Base-by-base conservation (phyloP, 2,797 vertebrate species). In the Taeniopygia guttata region DNA sequence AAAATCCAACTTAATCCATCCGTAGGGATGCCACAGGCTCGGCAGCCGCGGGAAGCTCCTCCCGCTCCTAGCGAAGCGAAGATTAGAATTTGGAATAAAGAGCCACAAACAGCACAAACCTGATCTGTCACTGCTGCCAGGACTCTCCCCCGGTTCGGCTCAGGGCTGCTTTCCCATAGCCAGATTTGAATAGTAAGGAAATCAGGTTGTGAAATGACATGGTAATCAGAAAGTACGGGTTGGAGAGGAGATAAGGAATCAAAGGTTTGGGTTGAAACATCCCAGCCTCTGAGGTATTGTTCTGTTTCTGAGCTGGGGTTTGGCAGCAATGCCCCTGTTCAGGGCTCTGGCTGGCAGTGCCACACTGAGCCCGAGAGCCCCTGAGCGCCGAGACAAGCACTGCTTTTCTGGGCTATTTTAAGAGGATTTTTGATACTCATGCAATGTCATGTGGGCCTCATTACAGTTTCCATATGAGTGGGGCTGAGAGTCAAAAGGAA, bases 1-100 rank as follows among this genome's bases (percentile, higher is more conserved):
- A 3, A 42, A 13, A 3, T 1, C 29, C 16, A 0, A 3, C 13
- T 38, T 3, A 9, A 9, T 9, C 51, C 30, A 0, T 5, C 11
- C 11, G 0, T 2, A 5, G 49, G 64, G 83, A 5, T 52, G 79
- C 1, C 3, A 13, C 13, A 3, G 78, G 51, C 83, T 29, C 49
- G 0, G 81, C 25, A 46, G 64, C 17, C 80, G 0, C 32, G 9
- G 77, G 58, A 5, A 43, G 72, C 4, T 52, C 64, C 92, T 49
- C 49, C 89, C 4, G 77, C 82, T 36, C 21, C 38, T 26, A 38
- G 77, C 5, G 0, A 0, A 32, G 80, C 26, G 2, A 2, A 7
- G 76, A 48, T 45, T 21, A 56, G 52, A 23, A 36, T 29, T 36
- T 3, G 73, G 12, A 68, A 73, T 11, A 29, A 78, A 42, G 4